phyloP scores from a whole-genome alignment of 2,888 invertebrate genomes.

The Metacarcinus magister region DNA sequence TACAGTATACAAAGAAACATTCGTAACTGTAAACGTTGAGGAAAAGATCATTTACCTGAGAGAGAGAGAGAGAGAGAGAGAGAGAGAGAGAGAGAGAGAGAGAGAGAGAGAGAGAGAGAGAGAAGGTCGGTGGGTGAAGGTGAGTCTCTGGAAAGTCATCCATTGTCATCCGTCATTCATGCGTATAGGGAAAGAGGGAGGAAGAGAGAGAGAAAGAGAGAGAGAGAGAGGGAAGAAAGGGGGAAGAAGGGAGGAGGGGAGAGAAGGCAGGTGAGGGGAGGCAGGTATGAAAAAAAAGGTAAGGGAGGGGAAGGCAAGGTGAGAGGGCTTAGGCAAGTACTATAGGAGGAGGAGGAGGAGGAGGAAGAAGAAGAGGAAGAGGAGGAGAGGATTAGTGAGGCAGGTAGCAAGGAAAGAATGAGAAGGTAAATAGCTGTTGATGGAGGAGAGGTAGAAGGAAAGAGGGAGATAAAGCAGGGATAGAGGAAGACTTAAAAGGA shows the following conservation, averaged over 20 bases:
- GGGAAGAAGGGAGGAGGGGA: too few species aligned
- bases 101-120: not conserved
- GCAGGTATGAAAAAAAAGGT: too few species aligned
- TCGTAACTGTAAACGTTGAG: not conserved
- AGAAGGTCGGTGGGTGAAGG: not conserved
- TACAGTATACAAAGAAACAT: not conserved
- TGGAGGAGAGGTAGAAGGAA: not conserved
- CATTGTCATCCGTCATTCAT: constrained; percentile 35
- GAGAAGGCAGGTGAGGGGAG: too few species aligned
- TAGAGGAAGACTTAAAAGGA: not conserved
- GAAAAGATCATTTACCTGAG: not conserved
- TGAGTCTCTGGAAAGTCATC: not conserved
- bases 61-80: constrained; percentile 31
- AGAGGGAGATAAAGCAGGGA: not conserved
- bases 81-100: constrained; percentile 45
- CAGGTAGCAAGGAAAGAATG: not conserved
- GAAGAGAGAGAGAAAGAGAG: not conserved
- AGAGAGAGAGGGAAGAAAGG: too few species aligned
- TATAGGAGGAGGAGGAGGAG: not conserved
- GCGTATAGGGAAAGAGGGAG: not conserved
- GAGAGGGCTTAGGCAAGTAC: too few species aligned
- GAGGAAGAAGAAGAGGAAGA: not conserved
- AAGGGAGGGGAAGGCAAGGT: too few species aligned
- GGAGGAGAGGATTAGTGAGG: not conserved
- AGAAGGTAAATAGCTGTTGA: not conserved